Evolutionary conservation across 2,113 vertebrate genomes (phyloP), one percentile per base, ranked within the genome.

Genomic region (Lethenteron camtschaticum): DNA sequence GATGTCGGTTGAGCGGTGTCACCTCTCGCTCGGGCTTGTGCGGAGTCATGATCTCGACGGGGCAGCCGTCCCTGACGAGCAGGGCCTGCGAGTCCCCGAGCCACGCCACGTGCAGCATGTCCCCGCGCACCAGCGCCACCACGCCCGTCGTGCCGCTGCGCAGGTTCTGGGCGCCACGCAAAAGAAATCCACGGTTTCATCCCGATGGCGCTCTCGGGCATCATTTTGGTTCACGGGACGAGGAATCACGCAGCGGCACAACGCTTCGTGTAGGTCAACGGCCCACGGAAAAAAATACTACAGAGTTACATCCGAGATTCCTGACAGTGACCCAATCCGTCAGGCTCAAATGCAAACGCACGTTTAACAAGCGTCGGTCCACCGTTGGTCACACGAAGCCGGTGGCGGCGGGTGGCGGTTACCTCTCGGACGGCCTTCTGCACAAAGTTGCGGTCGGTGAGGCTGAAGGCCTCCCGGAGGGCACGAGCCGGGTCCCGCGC

Each of bases 1-100:
- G 55, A 58, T 70, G n/a, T n/a, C 13, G 14, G 24, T 66, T 12
- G 57, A 66, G 12, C 71, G 20, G 63, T 56, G 70, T 56, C 73
- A 96, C 92, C 82, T 89, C 86, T 81, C 88, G 80, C 71, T 97
- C 91, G 1, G 91, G 91, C 74, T 86, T 96, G 77, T 97, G 92
- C 9, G 92, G 89, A 55, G 94, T 87, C 89, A 95, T 92, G 58
- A 97, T 79, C 0, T 80, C 82, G 57, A 95, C 78, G 4, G 78
- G 82, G 69, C 79, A 79, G 11, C 85, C 87, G 55, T 80, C 78
- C 72, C 81, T 79, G 74, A 97, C 87, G 72, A 97, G 79, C 74
- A 92, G 76, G 18, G 83, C 86, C 76, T 95, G 91, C 0, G 90
- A 97, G 79, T 96, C 92, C 41, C 92, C 92, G 0, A 96, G 82